These are phyloP conservation scores for Iselma pallidipennis DNA, from an alignment of 2,888 invertebrate species.

Conservation along the genomic window DNA sequence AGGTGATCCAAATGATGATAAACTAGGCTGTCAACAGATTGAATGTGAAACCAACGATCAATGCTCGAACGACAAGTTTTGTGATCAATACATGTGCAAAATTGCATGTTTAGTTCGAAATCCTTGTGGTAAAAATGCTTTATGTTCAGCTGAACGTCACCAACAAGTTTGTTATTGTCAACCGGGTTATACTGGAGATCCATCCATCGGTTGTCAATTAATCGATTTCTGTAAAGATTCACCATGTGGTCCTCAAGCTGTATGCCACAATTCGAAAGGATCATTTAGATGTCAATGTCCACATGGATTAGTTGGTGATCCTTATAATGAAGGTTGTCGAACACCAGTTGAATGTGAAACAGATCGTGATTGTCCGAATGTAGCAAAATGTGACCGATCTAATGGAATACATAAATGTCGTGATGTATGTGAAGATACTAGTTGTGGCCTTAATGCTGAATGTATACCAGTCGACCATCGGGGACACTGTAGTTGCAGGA, in stretches of 20 bases:
- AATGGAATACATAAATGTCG: slow-evolving; percentile 79
- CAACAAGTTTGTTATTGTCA: slow-evolving; percentile 81
- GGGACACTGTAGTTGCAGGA: slow-evolving; percentile 77
- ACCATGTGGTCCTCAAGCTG: slow-evolving; percentile 80
- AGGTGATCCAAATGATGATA: slow-evolving; percentile 72
- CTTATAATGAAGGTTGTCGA: slow-evolving; percentile 81
- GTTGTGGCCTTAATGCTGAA: slow-evolving; percentile 83
- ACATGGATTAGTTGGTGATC: slow-evolving; percentile 79
- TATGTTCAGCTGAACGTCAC: slow-evolving; percentile 84
- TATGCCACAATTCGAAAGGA: slow-evolving; percentile 79
- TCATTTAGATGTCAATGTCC: slow-evolving; percentile 81
- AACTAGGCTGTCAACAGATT: slow-evolving; percentile 77
- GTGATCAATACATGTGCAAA: slow-evolving; percentile 81
- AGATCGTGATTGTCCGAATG: slow-evolving; percentile 78
- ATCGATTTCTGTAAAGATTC: slow-evolving; percentile 79
- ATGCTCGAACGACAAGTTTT: slow-evolving; percentile 81
- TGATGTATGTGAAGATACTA: slow-evolving; percentile 77
- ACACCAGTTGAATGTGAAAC: slow-evolving; percentile 79
- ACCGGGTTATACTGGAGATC: slow-evolving; percentile 84
- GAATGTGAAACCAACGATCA: slow-evolving; percentile 74
- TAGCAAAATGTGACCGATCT: slow-evolving; percentile 74
- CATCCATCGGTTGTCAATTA: slow-evolving; percentile 69
- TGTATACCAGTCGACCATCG: slow-evolving; percentile 77
- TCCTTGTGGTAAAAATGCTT: slow-evolving; percentile 81
- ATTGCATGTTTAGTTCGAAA: slow-evolving; percentile 83